Conservation (phyloP, 2,113 vertebrate genomes). For the Xenopus borealis region DNA sequence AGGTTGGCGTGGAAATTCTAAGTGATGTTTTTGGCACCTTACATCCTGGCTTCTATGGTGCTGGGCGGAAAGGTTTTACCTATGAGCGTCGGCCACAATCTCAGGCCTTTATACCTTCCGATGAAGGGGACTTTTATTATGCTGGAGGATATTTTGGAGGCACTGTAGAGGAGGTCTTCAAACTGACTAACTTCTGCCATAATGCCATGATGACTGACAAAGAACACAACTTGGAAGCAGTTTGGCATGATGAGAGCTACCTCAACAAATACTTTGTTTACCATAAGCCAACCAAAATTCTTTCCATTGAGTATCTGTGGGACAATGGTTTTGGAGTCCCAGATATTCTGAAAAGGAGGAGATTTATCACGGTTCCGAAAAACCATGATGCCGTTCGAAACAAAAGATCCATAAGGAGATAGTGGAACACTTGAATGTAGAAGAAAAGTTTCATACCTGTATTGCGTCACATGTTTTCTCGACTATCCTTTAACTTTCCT, state of each 20-base stretch:
- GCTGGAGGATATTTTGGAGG: slow-evolving; percentile 55
- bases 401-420: not conserved
- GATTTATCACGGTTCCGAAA: slow-evolving; percentile 16
- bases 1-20: slow-evolving; percentile 58
- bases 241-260: slow-evolving; percentile 63
- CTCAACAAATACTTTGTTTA: slow-evolving; percentile 56
- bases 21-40: slow-evolving; percentile 47
- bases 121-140: slow-evolving; percentile 64
- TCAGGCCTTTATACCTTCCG: slow-evolving; percentile 46
- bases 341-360: slow-evolving; percentile 42
- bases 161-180: slow-evolving; percentile 46
- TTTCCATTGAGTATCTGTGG: slow-evolving; percentile 62
- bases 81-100: slow-evolving; percentile 53
- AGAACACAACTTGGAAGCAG: slow-evolving; percentile 45
- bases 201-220: slow-evolving; percentile 50
- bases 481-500: too few species aligned
- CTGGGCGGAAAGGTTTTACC: not conserved
- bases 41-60: slow-evolving; percentile 54
- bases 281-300: slow-evolving; percentile 63
- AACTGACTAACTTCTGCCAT: slow-evolving; percentile 51
- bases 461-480: too few species aligned
- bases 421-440: too few species aligned
- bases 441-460: too few species aligned
- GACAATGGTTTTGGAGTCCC: not conserved
- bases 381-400: slow-evolving; percentile 11